Evolutionary conservation across 2,888 invertebrate species (phyloP).

Genomic region (Homarus gammarus): DNA sequence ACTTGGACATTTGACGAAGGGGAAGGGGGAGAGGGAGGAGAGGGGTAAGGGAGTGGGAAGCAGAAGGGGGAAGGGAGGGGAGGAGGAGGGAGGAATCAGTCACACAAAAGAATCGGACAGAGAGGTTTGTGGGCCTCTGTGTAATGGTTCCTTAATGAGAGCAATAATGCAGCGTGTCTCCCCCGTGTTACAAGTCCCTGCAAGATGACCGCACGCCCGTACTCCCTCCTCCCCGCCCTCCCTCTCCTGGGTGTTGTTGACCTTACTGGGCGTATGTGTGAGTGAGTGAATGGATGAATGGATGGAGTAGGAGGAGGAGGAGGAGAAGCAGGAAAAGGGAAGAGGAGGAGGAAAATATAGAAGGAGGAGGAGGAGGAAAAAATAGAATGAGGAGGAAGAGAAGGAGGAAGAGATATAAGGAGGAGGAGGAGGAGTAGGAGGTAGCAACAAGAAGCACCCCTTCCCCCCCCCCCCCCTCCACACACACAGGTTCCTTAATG

Average conservation of each 20-base stretch:
- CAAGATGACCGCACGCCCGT: too few relatives aligned
- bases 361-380: too few relatives aligned
- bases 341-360: neutral
- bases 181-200: too few relatives aligned
- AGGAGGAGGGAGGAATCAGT: neutral
- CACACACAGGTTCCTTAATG: constrained; percentile 19
- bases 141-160: too few relatives aligned
- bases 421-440: neutral
- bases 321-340: neutral
- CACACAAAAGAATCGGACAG: neutral
- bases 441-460: neutral
- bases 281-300: neutral
- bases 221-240: too few relatives aligned
- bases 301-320: neutral
- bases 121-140: too few relatives aligned
- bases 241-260: too few relatives aligned
- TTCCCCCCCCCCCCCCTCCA: too few relatives aligned
- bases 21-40: neutral
- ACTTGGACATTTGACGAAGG: neutral
- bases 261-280: too few relatives aligned
- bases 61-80: neutral
- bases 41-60: neutral
- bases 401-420: neutral
- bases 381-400: too few relatives aligned
- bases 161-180: too few relatives aligned